Conservation (phyloP, 2,888 invertebrate genomes). For the Torymus tubicola region DNA sequence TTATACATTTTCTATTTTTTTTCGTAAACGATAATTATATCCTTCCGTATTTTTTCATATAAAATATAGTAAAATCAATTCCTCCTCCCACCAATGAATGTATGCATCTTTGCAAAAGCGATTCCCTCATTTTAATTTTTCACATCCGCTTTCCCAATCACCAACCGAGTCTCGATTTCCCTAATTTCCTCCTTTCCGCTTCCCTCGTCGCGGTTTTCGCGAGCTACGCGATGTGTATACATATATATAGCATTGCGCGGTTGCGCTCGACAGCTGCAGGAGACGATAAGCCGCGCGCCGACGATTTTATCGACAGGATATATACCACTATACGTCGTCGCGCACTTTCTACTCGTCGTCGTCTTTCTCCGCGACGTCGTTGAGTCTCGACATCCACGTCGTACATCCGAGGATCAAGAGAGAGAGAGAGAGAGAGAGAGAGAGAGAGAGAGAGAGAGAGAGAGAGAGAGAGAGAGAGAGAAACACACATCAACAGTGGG, state of each 20-base stretch:
- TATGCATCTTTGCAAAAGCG: too few relatives aligned
- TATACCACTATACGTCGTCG: slow-evolving; percentile 6
- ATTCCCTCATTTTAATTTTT: not conserved
- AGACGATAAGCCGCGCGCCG: slow-evolving; percentile 42
- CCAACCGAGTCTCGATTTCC: slow-evolving; percentile 30
- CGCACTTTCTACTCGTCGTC: slow-evolving; percentile 45
- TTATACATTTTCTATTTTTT: too few relatives aligned
- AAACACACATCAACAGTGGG: too few relatives aligned
- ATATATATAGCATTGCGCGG: too few relatives aligned
- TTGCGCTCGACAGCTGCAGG: slow-evolving; percentile 32
- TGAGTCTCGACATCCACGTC: not conserved
- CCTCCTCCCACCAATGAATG: too few relatives aligned
- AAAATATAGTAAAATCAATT: too few relatives aligned
- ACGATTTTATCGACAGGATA: slow-evolving; percentile 59
- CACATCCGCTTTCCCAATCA: slow-evolving; percentile 44
- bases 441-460: not conserved
- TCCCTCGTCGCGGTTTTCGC: slow-evolving; percentile 9
- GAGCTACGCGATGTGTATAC: not conserved
- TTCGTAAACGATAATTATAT: too few relatives aligned
- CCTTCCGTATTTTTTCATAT: too few relatives aligned
- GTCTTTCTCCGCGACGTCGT: slow-evolving; percentile 47
- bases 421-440: not conserved
- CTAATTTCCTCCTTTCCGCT: slow-evolving; percentile 29
- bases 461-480: too few relatives aligned
- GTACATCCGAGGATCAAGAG: slow-evolving; percentile 43